A percentile compares a stretch with the other conserved stretches of the same genome.
Evolutionary conservation across 2,797 vertebrate species (phyloP).

Genomic region (Amazona ochrocephala): DNA sequence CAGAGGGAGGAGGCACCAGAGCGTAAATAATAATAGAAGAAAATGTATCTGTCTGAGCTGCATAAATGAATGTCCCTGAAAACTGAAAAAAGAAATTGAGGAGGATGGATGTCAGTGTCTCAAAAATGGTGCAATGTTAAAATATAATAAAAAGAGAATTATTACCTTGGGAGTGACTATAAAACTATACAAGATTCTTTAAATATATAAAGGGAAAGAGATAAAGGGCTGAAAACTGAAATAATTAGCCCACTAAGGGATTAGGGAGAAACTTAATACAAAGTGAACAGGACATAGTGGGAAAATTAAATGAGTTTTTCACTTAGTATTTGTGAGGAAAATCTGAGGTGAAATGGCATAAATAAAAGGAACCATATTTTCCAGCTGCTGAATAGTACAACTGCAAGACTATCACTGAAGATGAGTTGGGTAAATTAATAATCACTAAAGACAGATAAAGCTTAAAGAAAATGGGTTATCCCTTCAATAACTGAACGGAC

Average conservation of each 20-base stretch:
- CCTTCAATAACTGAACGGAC: background rate
- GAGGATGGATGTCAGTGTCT: constrained; percentile 14
- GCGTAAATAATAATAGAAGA: background rate
- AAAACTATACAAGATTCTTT: constrained; percentile 58
- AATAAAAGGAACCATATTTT: constrained; percentile 27
- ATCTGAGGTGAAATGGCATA: constrained; percentile 10
- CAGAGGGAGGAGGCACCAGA: background rate
- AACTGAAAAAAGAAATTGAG: constrained; percentile 33
- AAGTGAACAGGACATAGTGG: constrained; percentile 45
- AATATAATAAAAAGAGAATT: constrained; percentile 50
- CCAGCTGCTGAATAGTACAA: background rate
- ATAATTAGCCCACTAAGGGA: constrained; percentile 67
- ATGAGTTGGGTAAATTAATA: background rate
- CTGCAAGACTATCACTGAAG: background rate
- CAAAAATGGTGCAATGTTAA: constrained; percentile 24
- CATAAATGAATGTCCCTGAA: constrained; percentile 39
- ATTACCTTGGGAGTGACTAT: constrained; percentile 46
- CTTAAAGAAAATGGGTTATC: background rate
- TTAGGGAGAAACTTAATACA: constrained; percentile 29
- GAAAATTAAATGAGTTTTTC: constrained; percentile 58
- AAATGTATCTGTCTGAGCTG: background rate
- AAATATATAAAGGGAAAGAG: constrained; percentile 47
- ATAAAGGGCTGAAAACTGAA: constrained; percentile 50
- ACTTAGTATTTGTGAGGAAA: constrained; percentile 23
- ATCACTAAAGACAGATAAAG: background rate